These are phyloP conservation scores for Kuschelorhynchus macadamiae DNA, from an alignment of 2,888 invertebrate species.

Conservation along the genomic window DNA sequence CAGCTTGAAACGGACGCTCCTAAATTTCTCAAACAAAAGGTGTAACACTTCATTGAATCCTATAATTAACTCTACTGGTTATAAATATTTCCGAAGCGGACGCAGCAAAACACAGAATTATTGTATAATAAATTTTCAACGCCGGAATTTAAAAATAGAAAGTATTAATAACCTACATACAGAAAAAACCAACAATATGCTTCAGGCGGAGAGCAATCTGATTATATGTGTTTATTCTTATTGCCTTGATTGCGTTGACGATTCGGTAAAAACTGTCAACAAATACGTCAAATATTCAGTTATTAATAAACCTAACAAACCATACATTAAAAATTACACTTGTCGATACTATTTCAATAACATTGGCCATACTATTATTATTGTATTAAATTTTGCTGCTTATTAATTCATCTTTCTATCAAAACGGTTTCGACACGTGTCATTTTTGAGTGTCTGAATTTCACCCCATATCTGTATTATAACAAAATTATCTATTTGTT, in stretches of 20 bases:
- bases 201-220: constrained; percentile 13
- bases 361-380: no score
- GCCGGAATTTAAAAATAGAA: constrained; percentile 48
- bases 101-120: constrained; percentile 14
- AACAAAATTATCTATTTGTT: no score
- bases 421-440: no score
- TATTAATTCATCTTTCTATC: no score
- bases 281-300: no score
- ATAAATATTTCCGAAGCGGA: constrained; percentile 34
- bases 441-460: no score
- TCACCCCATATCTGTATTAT: no score
- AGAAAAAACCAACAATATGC: constrained; percentile 27
- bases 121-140: constrained; percentile 43
- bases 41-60: constrained; percentile 40
- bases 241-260: no score
- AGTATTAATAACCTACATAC: constrained; percentile 48
- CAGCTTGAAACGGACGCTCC: constrained; percentile 27
- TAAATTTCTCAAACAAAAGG: constrained; percentile 35
- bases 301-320: not conserved
- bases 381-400: no score
- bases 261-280: no score
- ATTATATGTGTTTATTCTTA: not conserved
- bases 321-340: not conserved
- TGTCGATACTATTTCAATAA: no score
- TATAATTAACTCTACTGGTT: constrained; percentile 30